Percentiles rank a stretch among this genome's conserved stretches.
phyloP scores from a whole-genome alignment of 2,113 vertebrate genomes.

The Acanthochromis polyacanthus region DNA sequence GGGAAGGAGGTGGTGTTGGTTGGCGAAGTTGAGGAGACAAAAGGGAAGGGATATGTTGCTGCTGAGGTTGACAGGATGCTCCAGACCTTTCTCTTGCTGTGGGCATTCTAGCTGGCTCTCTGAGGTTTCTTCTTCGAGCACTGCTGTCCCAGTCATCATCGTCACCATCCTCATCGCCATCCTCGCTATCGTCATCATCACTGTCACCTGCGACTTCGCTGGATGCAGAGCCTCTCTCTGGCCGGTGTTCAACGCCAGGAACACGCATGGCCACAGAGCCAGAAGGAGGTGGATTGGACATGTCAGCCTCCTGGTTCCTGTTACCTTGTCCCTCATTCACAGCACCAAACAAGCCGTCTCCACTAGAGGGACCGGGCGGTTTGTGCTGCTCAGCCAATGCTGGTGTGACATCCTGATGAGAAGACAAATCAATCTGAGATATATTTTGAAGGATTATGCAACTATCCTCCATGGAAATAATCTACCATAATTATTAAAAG shows the following conservation, averaged over 20 bases:
- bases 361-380: conserved; percentile 70
- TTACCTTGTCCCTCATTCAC: conserved; percentile 66
- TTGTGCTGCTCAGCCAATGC: conserved; percentile 73
- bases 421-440: conserved; percentile 34
- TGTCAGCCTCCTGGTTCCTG: conserved; percentile 71
- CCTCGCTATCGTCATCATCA: conserved; percentile 83
- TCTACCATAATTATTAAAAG: background rate
- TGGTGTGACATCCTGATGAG: conserved; percentile 75
- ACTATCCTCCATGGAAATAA: background rate
- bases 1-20: conserved; percentile 85
- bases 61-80: conserved; percentile 80
- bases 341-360: conserved; percentile 59
- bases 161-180: conserved; percentile 79
- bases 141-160: conserved; percentile 80
- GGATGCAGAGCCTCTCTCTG: conserved; percentile 71
- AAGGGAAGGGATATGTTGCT: conserved; percentile 81
- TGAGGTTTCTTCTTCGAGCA: conserved; percentile 66
- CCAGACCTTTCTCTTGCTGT: conserved; percentile 79
- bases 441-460: background rate
- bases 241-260: conserved; percentile 52
- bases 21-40: conserved; percentile 84
- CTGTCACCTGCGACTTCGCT: conserved; percentile 76
- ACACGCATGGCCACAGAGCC: conserved; percentile 69
- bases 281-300: conserved; percentile 72
- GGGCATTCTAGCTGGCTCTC: conserved; percentile 74